Conservation (phyloP, 1,140 invertebrate species). For the Zaprionus vittiger region DNA sequence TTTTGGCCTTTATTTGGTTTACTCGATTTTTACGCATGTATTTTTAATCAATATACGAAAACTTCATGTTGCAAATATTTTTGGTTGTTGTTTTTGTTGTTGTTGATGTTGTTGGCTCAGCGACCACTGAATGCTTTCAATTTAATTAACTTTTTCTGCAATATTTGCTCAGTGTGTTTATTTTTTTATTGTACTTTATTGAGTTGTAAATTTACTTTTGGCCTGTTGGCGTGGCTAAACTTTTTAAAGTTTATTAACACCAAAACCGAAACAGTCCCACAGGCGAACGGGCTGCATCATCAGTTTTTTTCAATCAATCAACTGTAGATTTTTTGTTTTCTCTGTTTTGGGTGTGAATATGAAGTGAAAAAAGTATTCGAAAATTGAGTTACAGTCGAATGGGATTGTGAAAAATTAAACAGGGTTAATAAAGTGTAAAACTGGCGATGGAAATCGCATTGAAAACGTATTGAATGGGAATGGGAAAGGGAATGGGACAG, state of each 20-base stretch:
- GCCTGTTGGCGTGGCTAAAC: slow-evolving; percentile 30
- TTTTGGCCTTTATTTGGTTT: slow-evolving; percentile 5
- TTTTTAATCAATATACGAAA: slow-evolving; percentile 36
- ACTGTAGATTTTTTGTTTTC: not conserved
- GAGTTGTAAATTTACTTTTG: slow-evolving; percentile 29
- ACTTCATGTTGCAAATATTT: slow-evolving; percentile 29
- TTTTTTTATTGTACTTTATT: slow-evolving; percentile 18
- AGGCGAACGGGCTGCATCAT: not conserved
- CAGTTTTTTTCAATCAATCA: slow-evolving; percentile 40
- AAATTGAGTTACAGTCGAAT: slow-evolving; percentile 13
- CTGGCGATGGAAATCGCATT: not conserved
- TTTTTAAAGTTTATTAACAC: slow-evolving; percentile 43
- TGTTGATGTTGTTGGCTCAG: slow-evolving; percentile 38
- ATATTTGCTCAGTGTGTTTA: slow-evolving; percentile 15
- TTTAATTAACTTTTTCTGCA: slow-evolving; percentile 75
- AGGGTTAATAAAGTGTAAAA: slow-evolving; percentile 9
- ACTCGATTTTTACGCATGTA: slow-evolving; percentile 10
- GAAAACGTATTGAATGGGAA: not conserved
- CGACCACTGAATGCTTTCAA: slow-evolving; percentile 63
- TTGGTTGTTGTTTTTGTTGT: slow-evolving; percentile 1
- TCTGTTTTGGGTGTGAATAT: not conserved
- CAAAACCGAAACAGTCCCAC: not conserved
- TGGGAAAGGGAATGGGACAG: too few species aligned
- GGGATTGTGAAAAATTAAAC: slow-evolving; percentile 4
- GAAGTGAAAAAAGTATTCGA: slow-evolving; percentile 7